Evolutionary conservation across 2,797 vertebrate species (phyloP), one percentile per base, ranked within the genome.

Genomic region (Mustela erminea): DNA sequence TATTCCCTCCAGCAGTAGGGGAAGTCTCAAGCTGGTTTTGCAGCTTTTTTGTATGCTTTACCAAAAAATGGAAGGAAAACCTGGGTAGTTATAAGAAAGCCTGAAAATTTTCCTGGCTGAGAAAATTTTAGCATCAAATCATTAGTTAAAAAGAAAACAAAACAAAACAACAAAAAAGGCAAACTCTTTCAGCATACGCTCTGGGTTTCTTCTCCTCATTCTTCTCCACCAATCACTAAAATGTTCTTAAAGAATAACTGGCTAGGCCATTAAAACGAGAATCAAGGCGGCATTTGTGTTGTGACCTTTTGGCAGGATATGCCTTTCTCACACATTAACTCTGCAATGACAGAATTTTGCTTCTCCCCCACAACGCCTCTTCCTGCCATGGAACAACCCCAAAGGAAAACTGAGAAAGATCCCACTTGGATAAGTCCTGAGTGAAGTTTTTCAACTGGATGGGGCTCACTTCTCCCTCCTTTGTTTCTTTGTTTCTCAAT

Each of bases 341-440:
- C 93, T 41, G 17, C 93, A 94, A 17, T 96, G 74, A 93, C 54
- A 91, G 60, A 95, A 77, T 72, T 90, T 90, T 96, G 52, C 49
- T 38, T 95, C 87, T 8, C 1, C 27, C 49, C 58, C 20, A 9
- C 49, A 52, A 17, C 0, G 49, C 49, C 6, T 84, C 87, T 96
- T 90, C 54, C 60, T 95, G 72, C 87, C 74, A 92, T 95, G 83
- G 89, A 97, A 94, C 6, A 66, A n/a, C 52, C 70, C 83, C 87
- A 96, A 94, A 96, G 95, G 82, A 96, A 96, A 97, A 87, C 94
- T 88, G 92, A 96, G 84, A 94, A 66, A 74, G 54, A 81, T 94
- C 75, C 74, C 83, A 94, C 60, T 80, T 98, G 93, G 68, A 49
- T 87, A 87, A 89, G 78, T 77, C 7, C 29, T 12, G 3, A 60